Evolutionary conservation across 1,140 invertebrate species (phyloP).

Genomic region (Brachionus asplanchnoidis): DNA sequence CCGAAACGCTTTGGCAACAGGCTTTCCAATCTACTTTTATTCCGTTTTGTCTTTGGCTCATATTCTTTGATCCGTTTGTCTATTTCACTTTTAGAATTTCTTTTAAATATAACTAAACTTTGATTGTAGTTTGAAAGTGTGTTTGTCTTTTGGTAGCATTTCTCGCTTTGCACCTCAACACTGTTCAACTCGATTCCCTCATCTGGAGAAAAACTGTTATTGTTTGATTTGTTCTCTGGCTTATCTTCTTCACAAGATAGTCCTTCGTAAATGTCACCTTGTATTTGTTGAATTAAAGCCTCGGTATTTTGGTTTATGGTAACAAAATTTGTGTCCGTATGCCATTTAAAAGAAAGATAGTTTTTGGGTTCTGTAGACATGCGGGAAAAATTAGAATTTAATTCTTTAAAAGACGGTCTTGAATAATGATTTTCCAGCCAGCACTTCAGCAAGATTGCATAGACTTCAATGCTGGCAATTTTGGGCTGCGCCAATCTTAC

Average conservation of each 20-base stretch:
- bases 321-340: neutral
- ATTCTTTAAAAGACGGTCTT: constrained; percentile 16
- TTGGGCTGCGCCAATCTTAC: neutral
- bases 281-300: neutral
- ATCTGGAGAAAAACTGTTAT: neutral
- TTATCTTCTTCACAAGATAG: neutral
- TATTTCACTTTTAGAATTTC: neutral
- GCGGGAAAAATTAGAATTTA: neutral
- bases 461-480: constrained; percentile 11
- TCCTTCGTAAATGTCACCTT: neutral
- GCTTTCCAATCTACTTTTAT: neutral
- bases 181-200: constrained; percentile 18
- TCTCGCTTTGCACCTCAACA: neutral
- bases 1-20: neutral
- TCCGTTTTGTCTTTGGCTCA: neutral
- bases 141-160: neutral
- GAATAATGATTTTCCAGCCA: neutral
- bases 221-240: neutral
- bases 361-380: neutral
- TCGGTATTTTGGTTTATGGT: constrained; percentile 17
- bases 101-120: constrained; percentile 5
- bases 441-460: neutral
- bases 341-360: constrained; percentile 10
- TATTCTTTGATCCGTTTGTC: neutral
- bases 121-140: neutral